Evolutionary conservation across 1,140 invertebrate species (phyloP).

Genomic region (Drosophila grimshawi): DNA sequence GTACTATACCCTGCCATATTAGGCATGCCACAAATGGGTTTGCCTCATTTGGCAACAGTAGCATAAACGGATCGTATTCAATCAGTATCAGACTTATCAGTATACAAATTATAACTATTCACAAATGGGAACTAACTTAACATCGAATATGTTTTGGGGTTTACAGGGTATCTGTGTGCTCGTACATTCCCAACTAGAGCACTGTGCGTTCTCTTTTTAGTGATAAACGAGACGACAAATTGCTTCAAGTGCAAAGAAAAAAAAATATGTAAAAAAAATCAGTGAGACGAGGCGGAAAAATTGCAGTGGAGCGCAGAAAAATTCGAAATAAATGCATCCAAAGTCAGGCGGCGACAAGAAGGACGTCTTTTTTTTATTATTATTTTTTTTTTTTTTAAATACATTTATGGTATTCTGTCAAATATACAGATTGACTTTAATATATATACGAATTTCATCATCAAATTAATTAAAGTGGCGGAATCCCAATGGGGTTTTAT

Average conservation of each 20-base stretch:
- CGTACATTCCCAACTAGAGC: no score
- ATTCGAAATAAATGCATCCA: neutral
- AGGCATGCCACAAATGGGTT: neutral
- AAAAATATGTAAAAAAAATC: neutral
- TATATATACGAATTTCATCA: no score
- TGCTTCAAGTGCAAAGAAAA: neutral
- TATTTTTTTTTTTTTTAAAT: neutral
- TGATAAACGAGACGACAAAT: conserved; percentile 10
- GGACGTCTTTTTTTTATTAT: neutral
- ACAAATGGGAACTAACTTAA: no score
- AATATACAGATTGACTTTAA: no score
- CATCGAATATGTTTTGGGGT: no score
- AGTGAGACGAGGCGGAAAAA: no score
- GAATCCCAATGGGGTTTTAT: no score
- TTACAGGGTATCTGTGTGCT: neutral
- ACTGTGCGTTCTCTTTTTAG: neutral
- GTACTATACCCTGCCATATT: neutral
- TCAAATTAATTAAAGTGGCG: no score
- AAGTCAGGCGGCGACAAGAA: neutral
- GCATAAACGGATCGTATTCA: no score
- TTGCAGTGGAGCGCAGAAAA: neutral
- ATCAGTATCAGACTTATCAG: no score
- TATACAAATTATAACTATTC: neutral
- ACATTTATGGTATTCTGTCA: no score
- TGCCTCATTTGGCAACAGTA: neutral